phyloP scores from a whole-genome alignment of 2,888 invertebrate genomes.

The Ennomos quercinarius region DNA sequence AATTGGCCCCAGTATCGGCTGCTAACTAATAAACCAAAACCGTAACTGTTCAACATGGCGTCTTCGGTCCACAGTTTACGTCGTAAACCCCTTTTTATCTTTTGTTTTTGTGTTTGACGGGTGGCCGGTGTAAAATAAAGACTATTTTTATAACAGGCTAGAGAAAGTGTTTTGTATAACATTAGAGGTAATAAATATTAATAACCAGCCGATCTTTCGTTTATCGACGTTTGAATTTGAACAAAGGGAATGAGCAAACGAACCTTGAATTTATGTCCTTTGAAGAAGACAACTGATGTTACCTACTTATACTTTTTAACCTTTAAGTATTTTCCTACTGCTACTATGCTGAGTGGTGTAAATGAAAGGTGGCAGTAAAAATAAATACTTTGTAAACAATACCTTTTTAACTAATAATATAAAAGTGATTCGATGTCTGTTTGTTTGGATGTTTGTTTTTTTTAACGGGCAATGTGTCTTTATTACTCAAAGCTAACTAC shows the following conservation, averaged over 20 bases:
- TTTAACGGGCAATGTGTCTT: no score
- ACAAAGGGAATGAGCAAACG: constrained; percentile 11
- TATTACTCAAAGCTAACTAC: no score
- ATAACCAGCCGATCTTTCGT: constrained; percentile 73
- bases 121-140: constrained; percentile 72
- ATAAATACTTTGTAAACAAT: no score
- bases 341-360: no score
- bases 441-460: no score
- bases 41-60: constrained; percentile 54
- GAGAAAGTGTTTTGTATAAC: constrained; percentile 70
- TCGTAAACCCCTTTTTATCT: constrained; percentile 55
- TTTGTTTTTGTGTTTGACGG: constrained; percentile 76
- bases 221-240: constrained; percentile 48
- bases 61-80: constrained; percentile 49
- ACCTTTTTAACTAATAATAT: no score
- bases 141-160: constrained; percentile 77
- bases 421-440: no score
- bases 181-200: constrained; percentile 78
- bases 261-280: constrained; percentile 18
- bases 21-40: constrained; percentile 51
- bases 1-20: no score
- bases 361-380: no score
- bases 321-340: no score
- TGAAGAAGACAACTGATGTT: constrained; percentile 22
- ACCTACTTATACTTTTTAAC: constrained; percentile 13